Conservation (phyloP, 1,140 invertebrate genomes). For the Druon quercuslanigerum region DNA sequence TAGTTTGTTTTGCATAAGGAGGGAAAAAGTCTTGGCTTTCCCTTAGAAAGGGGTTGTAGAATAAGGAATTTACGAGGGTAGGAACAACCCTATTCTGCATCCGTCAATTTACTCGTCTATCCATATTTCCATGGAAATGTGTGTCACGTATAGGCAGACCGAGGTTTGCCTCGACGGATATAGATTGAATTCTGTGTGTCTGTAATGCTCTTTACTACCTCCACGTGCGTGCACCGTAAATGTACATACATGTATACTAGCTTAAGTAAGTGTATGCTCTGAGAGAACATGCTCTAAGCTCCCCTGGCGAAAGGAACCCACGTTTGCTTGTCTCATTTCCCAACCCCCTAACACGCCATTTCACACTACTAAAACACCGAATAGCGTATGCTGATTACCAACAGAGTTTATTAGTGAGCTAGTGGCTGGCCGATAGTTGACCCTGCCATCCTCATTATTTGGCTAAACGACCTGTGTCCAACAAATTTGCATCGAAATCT, state of each 20-base stretch:
- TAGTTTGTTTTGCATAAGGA: slow-evolving; percentile 30
- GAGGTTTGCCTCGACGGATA: slow-evolving; percentile 24
- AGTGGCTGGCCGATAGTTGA: slow-evolving; percentile 59
- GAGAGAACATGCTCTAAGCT: slow-evolving; percentile 44
- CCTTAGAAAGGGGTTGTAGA: neutral
- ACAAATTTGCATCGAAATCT: too few species aligned
- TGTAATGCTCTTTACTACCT: slow-evolving; percentile 55
- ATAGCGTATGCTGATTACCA: slow-evolving; percentile 60
- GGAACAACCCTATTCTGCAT: slow-evolving; percentile 20
- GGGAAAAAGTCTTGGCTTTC: neutral
- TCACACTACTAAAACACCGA: slow-evolving; percentile 60
- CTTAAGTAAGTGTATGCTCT: slow-evolving; percentile 51
- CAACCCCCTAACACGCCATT: slow-evolving; percentile 60
- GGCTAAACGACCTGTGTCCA: slow-evolving; percentile 50
- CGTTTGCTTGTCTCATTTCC: slow-evolving; percentile 52
- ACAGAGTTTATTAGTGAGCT: slow-evolving; percentile 58
- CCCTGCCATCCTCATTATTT: slow-evolving; percentile 57
- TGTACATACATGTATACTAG: slow-evolving; percentile 54
- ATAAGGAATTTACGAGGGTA: neutral
- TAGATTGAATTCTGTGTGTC: slow-evolving; percentile 53
- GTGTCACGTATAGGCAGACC: neutral
- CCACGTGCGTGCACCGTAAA: slow-evolving; percentile 51
- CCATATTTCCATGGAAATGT: slow-evolving; percentile 28
- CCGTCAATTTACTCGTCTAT: slow-evolving; percentile 29
- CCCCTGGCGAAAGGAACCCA: slow-evolving; percentile 44